Base-by-base conservation (phyloP, 2,888 invertebrate species). In the Seira musarum region DNA sequence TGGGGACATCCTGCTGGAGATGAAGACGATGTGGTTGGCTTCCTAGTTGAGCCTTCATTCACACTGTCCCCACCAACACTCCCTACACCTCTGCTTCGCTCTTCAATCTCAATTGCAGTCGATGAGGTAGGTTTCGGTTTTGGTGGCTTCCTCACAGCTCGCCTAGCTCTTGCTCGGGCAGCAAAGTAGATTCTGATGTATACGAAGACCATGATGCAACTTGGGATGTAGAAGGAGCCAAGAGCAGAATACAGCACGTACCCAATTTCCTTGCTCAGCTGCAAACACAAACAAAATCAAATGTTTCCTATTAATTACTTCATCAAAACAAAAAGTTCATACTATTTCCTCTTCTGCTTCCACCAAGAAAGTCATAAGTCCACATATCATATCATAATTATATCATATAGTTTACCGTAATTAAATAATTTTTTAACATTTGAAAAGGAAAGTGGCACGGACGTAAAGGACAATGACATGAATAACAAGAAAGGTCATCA, bases 171-270 rank as follows among this genome's bases (percentile, higher is more conserved):
- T 71, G 95, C 95, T 89, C 97, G 95, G 69, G 98, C 98, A 57
- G 98, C 98, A 90, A 93, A 96, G 91, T 98, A 99, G 91, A 99
- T 99, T 90, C 98, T 93, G 90, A 97, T 97, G 91, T 99, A 99
- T 83, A 99, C 99, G 91, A 99, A 98, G 88, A 99, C 98, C 98
- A 99, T 99, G 89, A 99, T 97, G 90, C 98, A 96, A 88, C 97
- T 97, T 83, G 99, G 99, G 89, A 99, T 96, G 92, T 97, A 99
- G 92, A 99, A 99, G 88, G 98, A 99, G 87, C 99, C 99, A 88
- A 98, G 92, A 21, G 98, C 97, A 21, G 98, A 99, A 90, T 99
- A 99, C 81, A 99, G 91, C 88, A 99, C 98, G 91, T 99, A 99
- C 85, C 98, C 98, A 88, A 97, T 93, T 91, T 98, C 97, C 88